Evolutionary conservation across 2,888 invertebrate species (phyloP), one percentile per base, ranked within the genome.

Genomic region (Drosophila picticornis): DNA sequence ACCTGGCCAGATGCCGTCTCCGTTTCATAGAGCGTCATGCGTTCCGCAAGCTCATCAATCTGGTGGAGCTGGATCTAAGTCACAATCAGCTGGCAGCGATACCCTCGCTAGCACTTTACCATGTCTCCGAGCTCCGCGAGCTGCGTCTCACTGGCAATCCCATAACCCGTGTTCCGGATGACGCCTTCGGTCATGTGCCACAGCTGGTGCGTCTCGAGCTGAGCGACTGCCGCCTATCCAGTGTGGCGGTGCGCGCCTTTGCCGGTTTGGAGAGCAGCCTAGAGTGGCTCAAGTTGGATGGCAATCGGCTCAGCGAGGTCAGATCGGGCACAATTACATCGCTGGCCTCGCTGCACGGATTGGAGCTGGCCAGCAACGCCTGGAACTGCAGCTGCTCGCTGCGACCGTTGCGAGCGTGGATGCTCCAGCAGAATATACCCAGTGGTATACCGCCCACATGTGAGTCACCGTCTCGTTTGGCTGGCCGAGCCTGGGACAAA

Each of bases 361-460:
- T 97, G 73, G 96, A 96, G 86, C 93, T 97, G 77, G 95, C 96
- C n/a, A 95, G 94, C 71, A 97, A 97, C 93, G 96, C 96, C 0
- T 97, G 97, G 97, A 96, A 97, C 92, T 97, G 97, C 92, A 96
- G 96, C 50, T 97, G 97, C 91, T 94, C 95, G 32, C 92, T 97
- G 71, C 94, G 96, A 63, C 96, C 97, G 0, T 92, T 97, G 74
- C 94, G 96, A 29, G 96, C 96, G 84, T 97, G 97, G 97, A 96
- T 97, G 96, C 93, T 96, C 73, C 94, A 94, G 68, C 95, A 95
- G 90, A 97, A 97, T 91, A 96, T 97, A 40, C 97, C 97, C 9
- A 96, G 95, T 65, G 96, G 94, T 34, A 94, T 95, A 59, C 95
- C 96, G 11, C 97, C 97, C 0, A 94, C 95, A 4, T 97, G 97